Percentiles rank a stretch among this genome's conserved stretches.
These are phyloP conservation scores for Sicus ferrugineus DNA, from an alignment of 2,888 invertebrate species.

Conservation along the genomic window DNA sequence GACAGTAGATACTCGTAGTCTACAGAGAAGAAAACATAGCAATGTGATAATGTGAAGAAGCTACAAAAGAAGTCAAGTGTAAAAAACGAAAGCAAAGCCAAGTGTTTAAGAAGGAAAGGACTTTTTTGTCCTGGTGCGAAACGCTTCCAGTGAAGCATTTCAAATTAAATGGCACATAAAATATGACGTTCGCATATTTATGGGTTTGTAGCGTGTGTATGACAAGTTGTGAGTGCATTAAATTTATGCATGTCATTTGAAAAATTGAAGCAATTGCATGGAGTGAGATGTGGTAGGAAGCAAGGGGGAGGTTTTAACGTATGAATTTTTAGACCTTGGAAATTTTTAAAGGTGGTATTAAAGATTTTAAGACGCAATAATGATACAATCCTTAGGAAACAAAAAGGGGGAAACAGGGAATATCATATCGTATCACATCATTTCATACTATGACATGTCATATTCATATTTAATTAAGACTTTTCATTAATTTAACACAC, in stretches of 20 bases:
- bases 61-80: conserved; percentile 1
- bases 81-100: conserved; percentile 9
- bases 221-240: conserved; percentile 39
- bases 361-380: no score
- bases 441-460: no score
- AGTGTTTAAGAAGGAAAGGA: neutral
- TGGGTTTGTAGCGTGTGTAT: conserved; percentile 2
- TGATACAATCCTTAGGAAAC: no score
- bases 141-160: conserved; percentile 22
- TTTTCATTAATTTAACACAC: no score
- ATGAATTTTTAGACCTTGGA: no score
- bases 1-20: conserved; percentile 25
- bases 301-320: neutral
- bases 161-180: conserved; percentile 24
- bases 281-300: neutral
- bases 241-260: conserved; percentile 36
- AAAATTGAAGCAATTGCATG: neutral
- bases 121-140: neutral
- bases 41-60: conserved; percentile 27
- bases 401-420: no score
- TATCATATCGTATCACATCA: no score
- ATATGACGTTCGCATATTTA: conserved; percentile 18
- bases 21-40: conserved; percentile 25
- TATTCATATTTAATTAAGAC: no score
- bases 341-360: no score